Evolutionary conservation across 2,797 vertebrate species (phyloP), one percentile per base, ranked within the genome.

Genomic region (Tinamus major): DNA sequence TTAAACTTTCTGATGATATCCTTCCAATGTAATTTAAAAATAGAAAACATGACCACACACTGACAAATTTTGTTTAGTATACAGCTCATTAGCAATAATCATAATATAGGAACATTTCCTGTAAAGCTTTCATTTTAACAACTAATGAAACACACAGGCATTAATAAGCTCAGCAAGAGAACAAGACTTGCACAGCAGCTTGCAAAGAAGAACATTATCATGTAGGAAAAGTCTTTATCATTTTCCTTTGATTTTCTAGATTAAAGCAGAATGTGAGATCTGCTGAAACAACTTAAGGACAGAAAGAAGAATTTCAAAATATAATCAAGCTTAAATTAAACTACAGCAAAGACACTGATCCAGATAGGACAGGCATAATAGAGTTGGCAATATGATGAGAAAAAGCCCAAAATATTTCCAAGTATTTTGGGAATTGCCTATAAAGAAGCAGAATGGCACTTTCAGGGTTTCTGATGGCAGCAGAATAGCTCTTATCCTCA

Each of bases 301-400:
- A 90, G 80, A 24, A 77, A 74, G 81, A 85, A 19, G 92, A 55
- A 15, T 71, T 92, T 80, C 56, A 90, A 85, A 75, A 75, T 42
- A 51, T 29, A 77, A 58, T 61, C 5, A 62, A 13, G 15, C 53
- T 41, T 51, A 64, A 83, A 80, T 53, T 39, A 85, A 94, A 88
- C 10, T 42, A 48, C 24, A 55, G 64, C 48, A 79, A 76, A 37
- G 33, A 46, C 37, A 68, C 8, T 8, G 29, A 24, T 67, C 23
- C 56, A 81, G 67, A 87, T 10, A 83, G 72, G 41, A 55, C 14
- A 75, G 12, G 14, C 5, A 31, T 42, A 78, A 90, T 33, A 18
- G 80, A 80, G 37, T 20, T 77, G 42, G 42, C 61, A 89, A 33
- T 53, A 72, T 19, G 1, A 71, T 6, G 29, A 29, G 33, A 75